These are phyloP conservation scores for Diadumene lineata DNA, from an alignment of 92 coral and sea anemone species.

Conservation along the genomic window DNA sequence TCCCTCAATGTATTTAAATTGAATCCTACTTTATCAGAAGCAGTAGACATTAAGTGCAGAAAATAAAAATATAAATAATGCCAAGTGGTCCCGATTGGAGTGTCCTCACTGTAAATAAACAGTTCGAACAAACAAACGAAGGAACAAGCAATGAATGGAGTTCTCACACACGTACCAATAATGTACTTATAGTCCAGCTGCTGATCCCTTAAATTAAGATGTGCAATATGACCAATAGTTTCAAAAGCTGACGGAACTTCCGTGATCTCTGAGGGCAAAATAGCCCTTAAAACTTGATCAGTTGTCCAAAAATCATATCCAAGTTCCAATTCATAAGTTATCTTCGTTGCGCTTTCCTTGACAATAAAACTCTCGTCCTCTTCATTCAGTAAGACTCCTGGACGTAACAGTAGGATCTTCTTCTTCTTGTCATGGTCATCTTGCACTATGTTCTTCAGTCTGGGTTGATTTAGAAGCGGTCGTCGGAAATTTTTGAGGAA, in stretches of 20 bases:
- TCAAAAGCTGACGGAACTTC: conserved; percentile 95
- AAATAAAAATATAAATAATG: no score
- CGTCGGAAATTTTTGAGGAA: conserved; percentile 70
- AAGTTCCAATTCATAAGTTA: conserved; percentile 56
- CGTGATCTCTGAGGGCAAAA: conserved; percentile 71
- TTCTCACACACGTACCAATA: conserved; percentile 60
- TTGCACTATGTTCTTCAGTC: conserved; percentile 76
- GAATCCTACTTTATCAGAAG: no score
- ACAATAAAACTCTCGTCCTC: conserved; percentile 56
- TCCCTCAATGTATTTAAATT: no score
- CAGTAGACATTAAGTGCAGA: no score
- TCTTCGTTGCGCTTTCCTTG: conserved; percentile 55
- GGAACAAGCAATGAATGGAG: no score
- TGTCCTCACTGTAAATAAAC: no score
- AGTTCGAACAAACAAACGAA: no score
- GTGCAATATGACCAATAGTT: conserved; percentile 96
- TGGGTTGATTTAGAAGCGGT: conserved; percentile 76
- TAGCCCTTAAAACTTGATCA: conserved; percentile 82
- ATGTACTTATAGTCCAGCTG: conserved; percentile 73
- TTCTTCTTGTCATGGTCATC: conserved; percentile 47
- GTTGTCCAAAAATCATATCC: conserved; percentile 86
- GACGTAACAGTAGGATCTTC: conserved; percentile 75
- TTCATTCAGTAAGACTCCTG: conserved; percentile 45
- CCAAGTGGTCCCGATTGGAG: no score
- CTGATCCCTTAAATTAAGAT: conserved; percentile 81